A percentile compares a stretch with the other conserved stretches of the same genome.
Evolutionary conservation across 1,140 invertebrate genomes (phyloP).

Genomic region (Bombus difficillimus): DNA sequence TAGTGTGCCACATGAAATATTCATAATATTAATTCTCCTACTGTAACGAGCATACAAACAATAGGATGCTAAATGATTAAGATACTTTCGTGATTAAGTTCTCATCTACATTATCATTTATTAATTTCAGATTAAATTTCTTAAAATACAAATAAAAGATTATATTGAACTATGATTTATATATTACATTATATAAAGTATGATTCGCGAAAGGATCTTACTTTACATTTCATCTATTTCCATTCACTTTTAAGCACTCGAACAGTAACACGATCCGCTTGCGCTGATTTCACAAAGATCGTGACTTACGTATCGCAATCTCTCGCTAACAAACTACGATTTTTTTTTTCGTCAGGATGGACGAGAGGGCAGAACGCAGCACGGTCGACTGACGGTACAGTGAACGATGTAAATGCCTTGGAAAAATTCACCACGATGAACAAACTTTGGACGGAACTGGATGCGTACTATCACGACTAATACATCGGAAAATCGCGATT

Average conservation of each 20-base stretch:
- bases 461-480: slow-evolving; percentile 39
- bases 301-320: slow-evolving; percentile 3
- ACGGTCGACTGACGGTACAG: slow-evolving; percentile 79
- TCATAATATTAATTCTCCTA: background rate
- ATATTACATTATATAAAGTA: background rate
- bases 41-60: background rate
- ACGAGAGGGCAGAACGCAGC: slow-evolving; percentile 81
- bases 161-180: background rate
- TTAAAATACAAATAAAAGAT: background rate
- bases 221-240: background rate
- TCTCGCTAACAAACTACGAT: slow-evolving; percentile 17
- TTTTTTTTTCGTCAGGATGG: slow-evolving; percentile 75
- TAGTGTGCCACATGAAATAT: background rate
- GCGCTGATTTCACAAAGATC: slow-evolving; percentile 6
- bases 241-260: background rate
- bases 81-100: slow-evolving; percentile 3
- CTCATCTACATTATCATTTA: too few relatives aligned
- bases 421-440: slow-evolving; percentile 50
- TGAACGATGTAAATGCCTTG: slow-evolving; percentile 66
- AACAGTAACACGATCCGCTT: slow-evolving; percentile 18
- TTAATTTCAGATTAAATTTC: background rate
- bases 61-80: background rate
- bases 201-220: background rate
- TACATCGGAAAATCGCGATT: slow-evolving; percentile 38
- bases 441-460: slow-evolving; percentile 59